phyloP scores from a whole-genome alignment of 2,113 vertebrate genomes.

The Scomber scombrus region DNA sequence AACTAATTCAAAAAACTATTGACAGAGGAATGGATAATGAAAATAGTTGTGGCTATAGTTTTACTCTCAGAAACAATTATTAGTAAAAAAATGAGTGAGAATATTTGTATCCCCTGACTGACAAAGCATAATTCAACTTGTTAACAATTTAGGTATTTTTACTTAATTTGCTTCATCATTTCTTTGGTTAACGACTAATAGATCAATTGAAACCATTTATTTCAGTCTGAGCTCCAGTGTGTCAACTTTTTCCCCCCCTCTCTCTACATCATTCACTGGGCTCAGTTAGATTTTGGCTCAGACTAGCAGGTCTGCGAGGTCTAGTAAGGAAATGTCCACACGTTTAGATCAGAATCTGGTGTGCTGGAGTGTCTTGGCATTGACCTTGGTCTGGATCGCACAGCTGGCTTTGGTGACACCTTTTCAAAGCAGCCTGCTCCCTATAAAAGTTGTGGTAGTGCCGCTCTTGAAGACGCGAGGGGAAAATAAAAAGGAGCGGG shows the following conservation, averaged over 20 bases:
- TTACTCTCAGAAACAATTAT: too few species aligned
- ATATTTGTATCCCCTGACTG: too few species aligned
- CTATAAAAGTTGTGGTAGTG: constrained; percentile 47
- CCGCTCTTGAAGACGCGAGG: constrained; percentile 31
- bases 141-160: too few species aligned
- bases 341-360: constrained; percentile 16
- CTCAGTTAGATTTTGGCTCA: constrained; percentile 4
- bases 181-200: too few species aligned
- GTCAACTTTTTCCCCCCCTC: not conserved
- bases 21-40: too few species aligned
- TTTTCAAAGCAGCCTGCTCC: constrained; percentile 47
- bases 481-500: constrained; percentile 37
- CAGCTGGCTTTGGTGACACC: constrained; percentile 60
- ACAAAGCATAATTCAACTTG: too few species aligned
- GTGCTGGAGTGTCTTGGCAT: constrained; percentile 38
- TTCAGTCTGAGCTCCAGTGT: not conserved
- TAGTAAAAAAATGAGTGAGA: too few species aligned
- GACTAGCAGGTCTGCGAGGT: not conserved
- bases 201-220: not conserved
- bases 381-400: constrained; percentile 55
- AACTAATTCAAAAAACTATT: too few species aligned
- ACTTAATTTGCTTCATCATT: too few species aligned
- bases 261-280: constrained; percentile 10
- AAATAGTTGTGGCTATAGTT: too few species aligned
- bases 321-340: constrained; percentile 7